phyloP scores from a whole-genome alignment of 2,797 vertebrate species.

The Sphenodon punctatus region DNA sequence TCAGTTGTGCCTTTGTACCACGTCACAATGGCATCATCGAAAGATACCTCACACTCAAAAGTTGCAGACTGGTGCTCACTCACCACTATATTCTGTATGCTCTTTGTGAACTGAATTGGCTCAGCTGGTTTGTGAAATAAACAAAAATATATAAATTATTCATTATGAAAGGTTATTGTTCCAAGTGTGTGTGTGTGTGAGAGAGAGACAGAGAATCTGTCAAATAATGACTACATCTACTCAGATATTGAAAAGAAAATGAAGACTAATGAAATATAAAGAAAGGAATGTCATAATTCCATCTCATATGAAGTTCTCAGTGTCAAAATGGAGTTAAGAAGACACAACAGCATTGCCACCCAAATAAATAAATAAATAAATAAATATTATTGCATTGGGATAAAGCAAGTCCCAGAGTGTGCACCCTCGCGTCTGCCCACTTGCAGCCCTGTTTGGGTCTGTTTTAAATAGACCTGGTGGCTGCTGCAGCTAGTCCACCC shows the following conservation, averaged over 20 bases:
- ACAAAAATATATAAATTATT: not conserved
- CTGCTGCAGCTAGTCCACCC: no score
- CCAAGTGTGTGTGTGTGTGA: no score
- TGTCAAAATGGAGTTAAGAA: conserved; percentile 30
- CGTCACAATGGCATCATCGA: conserved; percentile 95
- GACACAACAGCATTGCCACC: not conserved
- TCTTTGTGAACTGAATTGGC: conserved; percentile 98
- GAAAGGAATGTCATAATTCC: not conserved
- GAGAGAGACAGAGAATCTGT: no score
- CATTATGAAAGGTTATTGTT: no score
- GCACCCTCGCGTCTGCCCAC: no score
- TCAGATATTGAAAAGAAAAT: not conserved
- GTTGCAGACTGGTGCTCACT: conserved; percentile 95
- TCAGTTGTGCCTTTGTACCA: conserved; percentile 98
- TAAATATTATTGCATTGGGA: no score
- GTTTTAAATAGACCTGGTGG: no score
- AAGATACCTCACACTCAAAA: conserved; percentile 98
- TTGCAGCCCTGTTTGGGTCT: no score
- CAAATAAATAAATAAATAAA: no score
- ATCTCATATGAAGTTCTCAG: not conserved
- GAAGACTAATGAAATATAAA: not conserved
- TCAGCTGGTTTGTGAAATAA: conserved; percentile 83
- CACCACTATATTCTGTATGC: conserved; percentile 98
- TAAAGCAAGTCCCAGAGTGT: no score
- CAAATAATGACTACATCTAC: no score